Percentiles rank a stretch among this genome's conserved stretches.
phyloP scores from a whole-genome alignment of 2,113 vertebrate genomes.

The Gnathonemus longibarbis region DNA sequence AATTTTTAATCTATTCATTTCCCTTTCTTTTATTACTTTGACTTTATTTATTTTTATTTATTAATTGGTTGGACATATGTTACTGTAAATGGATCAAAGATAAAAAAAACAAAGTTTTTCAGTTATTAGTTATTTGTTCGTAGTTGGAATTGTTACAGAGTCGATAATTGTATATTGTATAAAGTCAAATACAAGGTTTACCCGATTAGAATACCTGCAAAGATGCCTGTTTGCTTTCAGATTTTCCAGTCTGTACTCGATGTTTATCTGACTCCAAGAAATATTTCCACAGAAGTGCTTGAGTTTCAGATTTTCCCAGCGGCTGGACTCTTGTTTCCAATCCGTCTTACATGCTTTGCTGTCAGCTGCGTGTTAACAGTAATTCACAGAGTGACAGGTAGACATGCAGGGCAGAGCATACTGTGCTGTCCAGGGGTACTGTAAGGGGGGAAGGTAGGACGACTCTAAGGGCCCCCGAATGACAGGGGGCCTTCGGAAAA shows the following conservation, averaged over 20 bases:
- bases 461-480: too few relatives aligned
- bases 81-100: background rate
- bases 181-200: background rate
- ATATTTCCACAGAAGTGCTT: background rate
- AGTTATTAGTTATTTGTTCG: background rate
- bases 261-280: background rate
- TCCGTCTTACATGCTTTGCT: background rate
- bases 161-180: background rate
- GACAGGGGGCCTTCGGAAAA: too few relatives aligned
- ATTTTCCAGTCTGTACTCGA: background rate
- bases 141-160: background rate
- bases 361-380: background rate
- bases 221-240: background rate
- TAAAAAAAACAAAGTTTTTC: background rate
- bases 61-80: background rate
- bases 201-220: background rate
- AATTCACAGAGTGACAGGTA: background rate
- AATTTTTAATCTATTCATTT: background rate
- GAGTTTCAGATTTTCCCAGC: background rate
- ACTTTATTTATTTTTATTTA: background rate
- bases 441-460: too few relatives aligned
- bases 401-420: background rate
- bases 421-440: too few relatives aligned
- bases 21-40: background rate
- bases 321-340: background rate